These are phyloP conservation scores for Lepisosteus oculatus DNA, from an alignment of 2,113 vertebrate species.

Conservation along the genomic window DNA sequence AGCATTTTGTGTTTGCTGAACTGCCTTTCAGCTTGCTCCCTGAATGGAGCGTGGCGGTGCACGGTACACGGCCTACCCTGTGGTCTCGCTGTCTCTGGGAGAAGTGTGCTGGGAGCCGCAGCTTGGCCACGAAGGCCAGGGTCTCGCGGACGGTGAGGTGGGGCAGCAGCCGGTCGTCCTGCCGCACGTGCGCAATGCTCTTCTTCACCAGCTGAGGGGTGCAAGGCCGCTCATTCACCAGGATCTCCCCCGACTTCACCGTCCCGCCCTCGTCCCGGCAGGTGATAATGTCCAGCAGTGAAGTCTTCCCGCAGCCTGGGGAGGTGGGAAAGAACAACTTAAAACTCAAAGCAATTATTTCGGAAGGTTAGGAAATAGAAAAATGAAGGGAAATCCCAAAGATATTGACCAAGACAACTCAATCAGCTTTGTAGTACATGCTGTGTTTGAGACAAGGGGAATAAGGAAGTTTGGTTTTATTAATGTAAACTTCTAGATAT, in stretches of 20 bases:
- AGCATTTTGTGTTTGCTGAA: too few species aligned
- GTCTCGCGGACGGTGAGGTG: slow-evolving; percentile 91
- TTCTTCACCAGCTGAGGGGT: slow-evolving; percentile 81
- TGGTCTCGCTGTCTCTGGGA: slow-evolving; percentile 80
- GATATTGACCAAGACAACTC: too few species aligned
- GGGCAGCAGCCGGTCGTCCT: slow-evolving; percentile 88
- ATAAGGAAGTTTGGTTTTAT: too few species aligned
- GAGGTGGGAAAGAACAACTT: not conserved
- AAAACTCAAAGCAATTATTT: too few species aligned
- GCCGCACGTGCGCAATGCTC: slow-evolving; percentile 82
- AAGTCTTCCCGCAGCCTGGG: slow-evolving; percentile 82
- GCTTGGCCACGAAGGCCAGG: slow-evolving; percentile 79
- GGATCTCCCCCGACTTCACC: slow-evolving; percentile 74
- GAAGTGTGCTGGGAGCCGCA: slow-evolving; percentile 84
- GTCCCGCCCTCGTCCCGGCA: slow-evolving; percentile 78
- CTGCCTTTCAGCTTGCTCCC: too few species aligned
- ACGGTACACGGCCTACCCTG: slow-evolving; percentile 70
- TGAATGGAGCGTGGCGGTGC: not conserved
- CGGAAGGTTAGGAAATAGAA: too few species aligned
- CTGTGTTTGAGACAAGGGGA: too few species aligned
- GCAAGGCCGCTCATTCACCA: slow-evolving; percentile 77
- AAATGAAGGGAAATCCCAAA: too few species aligned
- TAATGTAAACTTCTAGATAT: too few species aligned
- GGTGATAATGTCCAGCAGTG: slow-evolving; percentile 87
- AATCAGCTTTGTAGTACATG: too few species aligned